phyloP scores from a whole-genome alignment of 2,113 vertebrate species.

The Caracal caracal region DNA sequence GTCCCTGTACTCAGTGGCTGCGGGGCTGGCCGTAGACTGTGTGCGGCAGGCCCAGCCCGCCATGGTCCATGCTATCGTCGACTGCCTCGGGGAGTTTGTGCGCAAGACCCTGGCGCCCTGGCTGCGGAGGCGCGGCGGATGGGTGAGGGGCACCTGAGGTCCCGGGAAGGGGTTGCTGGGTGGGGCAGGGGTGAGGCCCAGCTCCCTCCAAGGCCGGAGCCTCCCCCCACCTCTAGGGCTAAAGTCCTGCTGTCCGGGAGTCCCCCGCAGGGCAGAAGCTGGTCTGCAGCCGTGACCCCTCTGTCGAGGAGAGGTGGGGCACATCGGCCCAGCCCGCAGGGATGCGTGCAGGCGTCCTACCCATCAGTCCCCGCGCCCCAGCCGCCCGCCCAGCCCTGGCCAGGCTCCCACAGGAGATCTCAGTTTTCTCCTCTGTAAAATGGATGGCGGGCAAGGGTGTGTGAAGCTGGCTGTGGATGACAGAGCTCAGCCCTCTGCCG shows the following conservation, averaged over 20 bases:
- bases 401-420: background rate
- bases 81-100: conserved; percentile 98
- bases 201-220: too few species aligned
- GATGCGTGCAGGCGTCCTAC: too few species aligned
- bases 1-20: conserved; percentile 94
- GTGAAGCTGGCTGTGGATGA: rapidly evolving
- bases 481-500: background rate
- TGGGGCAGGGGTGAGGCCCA: conserved; percentile 88
- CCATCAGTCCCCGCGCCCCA: rapidly evolving
- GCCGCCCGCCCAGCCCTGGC: background rate
- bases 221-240: too few species aligned
- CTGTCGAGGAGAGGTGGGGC: background rate
- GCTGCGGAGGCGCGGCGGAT: conserved; percentile 95
- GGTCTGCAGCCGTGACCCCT: background rate
- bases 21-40: conserved; percentile 94
- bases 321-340: background rate
- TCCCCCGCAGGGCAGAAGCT: background rate
- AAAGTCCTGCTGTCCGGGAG: rapidly evolving
- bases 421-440: background rate
- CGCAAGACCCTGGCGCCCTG: conserved; percentile 93
- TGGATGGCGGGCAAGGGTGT: background rate
- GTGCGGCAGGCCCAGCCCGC: conserved; percentile 94
- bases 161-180: background rate
- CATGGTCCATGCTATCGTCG: conserved; percentile 95
- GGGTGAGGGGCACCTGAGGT: conserved; percentile 88